These are phyloP conservation scores for Alsophila aescularia DNA, from an alignment of 2,888 invertebrate genomes.

Conservation along the genomic window DNA sequence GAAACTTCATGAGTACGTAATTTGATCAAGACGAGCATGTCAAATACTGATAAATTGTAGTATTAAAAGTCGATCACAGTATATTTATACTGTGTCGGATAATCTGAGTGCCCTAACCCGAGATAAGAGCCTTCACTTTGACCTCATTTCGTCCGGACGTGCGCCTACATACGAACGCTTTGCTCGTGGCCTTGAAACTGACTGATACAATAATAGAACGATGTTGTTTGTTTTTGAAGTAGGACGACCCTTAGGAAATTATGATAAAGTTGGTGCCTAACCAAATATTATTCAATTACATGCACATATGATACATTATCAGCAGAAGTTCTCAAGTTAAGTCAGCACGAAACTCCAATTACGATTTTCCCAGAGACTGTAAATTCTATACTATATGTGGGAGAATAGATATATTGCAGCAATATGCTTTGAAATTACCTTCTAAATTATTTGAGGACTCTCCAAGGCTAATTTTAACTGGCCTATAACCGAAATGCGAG, in stretches of 20 bases:
- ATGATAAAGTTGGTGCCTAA: background rate
- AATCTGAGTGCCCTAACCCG: conserved; percentile 49
- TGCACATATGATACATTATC: background rate
- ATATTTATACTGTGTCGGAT: conserved; percentile 12
- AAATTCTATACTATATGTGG: background rate
- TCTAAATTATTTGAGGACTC: conserved; percentile 10
- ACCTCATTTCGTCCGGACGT: conserved; percentile 75
- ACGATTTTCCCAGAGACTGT: background rate
- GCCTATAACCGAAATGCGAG: background rate
- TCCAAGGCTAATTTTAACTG: conserved; percentile 18
- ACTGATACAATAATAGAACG: conserved; percentile 52
- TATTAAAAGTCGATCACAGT: conserved; percentile 3
- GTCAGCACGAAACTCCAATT: background rate
- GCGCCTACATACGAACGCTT: conserved; percentile 40
- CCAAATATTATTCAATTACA: background rate
- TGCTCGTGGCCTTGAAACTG: conserved; percentile 69
- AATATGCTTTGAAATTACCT: conserved; percentile 1
- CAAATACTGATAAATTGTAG: background rate
- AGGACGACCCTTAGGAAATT: conserved; percentile 28
- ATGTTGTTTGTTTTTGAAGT: conserved; percentile 27
- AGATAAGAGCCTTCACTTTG: conserved; percentile 65
- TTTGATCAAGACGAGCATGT: too few species aligned
- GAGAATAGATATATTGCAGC: background rate
- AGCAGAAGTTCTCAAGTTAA: background rate
- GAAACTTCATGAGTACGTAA: too few species aligned